Evolutionary conservation across 2,797 vertebrate genomes (phyloP).

Genomic region (Clarias fuscus): DNA sequence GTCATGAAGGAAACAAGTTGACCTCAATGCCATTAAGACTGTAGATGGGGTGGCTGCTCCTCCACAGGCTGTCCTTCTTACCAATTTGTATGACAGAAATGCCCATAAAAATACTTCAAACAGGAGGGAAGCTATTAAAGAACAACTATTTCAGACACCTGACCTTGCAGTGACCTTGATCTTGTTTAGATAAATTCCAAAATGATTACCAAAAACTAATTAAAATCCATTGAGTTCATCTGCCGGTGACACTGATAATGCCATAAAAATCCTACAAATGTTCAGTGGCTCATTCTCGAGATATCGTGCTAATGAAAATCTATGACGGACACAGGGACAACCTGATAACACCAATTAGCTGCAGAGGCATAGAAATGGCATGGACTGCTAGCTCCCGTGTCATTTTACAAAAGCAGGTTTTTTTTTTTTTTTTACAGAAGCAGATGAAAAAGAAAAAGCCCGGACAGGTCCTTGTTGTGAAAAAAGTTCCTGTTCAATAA

Average conservation of each 20-base stretch:
- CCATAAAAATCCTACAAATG: neutral
- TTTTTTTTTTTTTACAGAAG: no score
- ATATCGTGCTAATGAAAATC: neutral
- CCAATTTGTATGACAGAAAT: neutral
- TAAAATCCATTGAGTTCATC: neutral
- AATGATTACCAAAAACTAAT: neutral
- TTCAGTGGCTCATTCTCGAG: neutral
- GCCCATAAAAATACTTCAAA: neutral
- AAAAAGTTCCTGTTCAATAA: neutral
- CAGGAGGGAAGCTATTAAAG: neutral
- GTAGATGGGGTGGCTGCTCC: neutral
- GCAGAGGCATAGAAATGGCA: neutral
- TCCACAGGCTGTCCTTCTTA: neutral
- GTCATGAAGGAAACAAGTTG: neutral
- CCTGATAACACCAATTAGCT: neutral
- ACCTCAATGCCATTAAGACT: neutral
- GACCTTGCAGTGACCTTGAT: neutral
- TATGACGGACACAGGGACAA: neutral
- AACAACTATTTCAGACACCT: neutral
- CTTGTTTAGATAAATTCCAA: neutral
- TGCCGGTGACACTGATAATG: neutral
- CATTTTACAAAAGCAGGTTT: neutral
- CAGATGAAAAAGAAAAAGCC: no score
- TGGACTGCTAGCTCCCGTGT: neutral
- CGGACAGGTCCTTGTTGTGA: neutral